These are phyloP conservation scores for Pseudomyrmex concolor DNA, from an alignment of 1,140 invertebrate genomes.

Conservation along the genomic window DNA sequence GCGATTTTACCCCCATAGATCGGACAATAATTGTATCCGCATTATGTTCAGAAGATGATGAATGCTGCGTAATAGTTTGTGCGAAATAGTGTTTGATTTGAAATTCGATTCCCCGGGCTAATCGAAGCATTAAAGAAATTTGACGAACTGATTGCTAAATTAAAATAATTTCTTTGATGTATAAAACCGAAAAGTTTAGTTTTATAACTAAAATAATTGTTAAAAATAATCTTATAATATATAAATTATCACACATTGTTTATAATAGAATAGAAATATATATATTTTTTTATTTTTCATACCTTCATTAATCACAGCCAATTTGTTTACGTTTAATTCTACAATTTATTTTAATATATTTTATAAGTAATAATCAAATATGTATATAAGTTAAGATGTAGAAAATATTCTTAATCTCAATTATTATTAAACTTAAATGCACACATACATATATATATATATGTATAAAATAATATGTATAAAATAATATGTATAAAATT, in stretches of 20 bases:
- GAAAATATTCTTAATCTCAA: neutral
- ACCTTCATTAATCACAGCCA: conserved; percentile 19
- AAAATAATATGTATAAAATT: neutral
- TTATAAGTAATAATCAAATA: neutral
- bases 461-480: neutral
- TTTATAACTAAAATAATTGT: neutral
- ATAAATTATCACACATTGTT: conserved; percentile 6
- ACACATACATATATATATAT: neutral
- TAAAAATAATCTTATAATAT: neutral
- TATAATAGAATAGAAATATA: neutral
- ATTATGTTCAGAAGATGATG: conserved; percentile 46
- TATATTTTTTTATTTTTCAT: neutral
- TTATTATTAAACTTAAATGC: neutral
- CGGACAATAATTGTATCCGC: conserved; percentile 41
- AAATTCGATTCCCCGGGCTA: conserved; percentile 6
- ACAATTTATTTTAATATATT: conserved; percentile 7
- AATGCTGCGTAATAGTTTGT: conserved; percentile 37
- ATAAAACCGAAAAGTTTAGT: conserved; percentile 3
- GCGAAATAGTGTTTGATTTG: conserved; percentile 62
- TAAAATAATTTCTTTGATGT: neutral
- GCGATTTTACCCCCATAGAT: conserved; percentile 13
- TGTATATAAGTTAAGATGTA: neutral
- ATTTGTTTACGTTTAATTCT: conserved; percentile 10
- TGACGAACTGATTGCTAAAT: neutral
- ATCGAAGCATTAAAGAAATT: conserved; percentile 13